Percentiles rank a stretch among this genome's conserved stretches.
phyloP scores from a whole-genome alignment of 2,113 vertebrate species.

The Sturnus vulgaris region DNA sequence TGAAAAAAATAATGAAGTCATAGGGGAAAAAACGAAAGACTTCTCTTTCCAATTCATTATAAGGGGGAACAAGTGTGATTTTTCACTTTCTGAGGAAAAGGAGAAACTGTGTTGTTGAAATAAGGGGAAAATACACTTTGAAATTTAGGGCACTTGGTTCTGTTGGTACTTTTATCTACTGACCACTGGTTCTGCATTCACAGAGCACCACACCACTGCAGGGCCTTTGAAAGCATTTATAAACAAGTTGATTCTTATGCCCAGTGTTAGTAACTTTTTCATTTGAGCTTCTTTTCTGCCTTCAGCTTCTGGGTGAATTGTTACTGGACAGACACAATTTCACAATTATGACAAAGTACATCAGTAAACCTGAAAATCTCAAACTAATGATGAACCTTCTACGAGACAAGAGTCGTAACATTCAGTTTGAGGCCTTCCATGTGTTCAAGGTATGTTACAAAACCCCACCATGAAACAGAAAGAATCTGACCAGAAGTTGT shows the following conservation, averaged over 20 bases:
- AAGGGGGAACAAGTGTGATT: neutral
- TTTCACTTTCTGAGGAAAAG: neutral
- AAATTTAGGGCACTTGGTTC: neutral
- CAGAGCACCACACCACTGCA: neutral
- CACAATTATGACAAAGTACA: slow-evolving; percentile 87
- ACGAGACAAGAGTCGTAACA: slow-evolving; percentile 86
- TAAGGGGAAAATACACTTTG: neutral
- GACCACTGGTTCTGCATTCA: neutral
- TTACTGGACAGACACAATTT: slow-evolving; percentile 85
- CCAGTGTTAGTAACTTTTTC: neutral
- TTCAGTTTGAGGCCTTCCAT: slow-evolving; percentile 88
- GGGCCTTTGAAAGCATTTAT: neutral
- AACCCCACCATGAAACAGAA: neutral
- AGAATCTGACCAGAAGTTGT: neutral
- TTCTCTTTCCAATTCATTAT: neutral
- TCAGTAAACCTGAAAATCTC: slow-evolving; percentile 88
- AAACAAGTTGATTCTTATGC: neutral
- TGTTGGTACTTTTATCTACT: neutral
- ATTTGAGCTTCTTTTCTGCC: neutral
- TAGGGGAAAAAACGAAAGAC: neutral
- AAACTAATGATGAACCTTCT: slow-evolving; percentile 88
- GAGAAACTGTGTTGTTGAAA: neutral
- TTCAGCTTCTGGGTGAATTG: slow-evolving; percentile 82
- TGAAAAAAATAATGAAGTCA: neutral
- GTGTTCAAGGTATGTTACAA: slow-evolving; percentile 80